A percentile compares a stretch with the other conserved stretches of the same genome.
Conservation (phyloP, 2,113 vertebrate genomes). For the Pseudolaguvia tuberculata region DNA sequence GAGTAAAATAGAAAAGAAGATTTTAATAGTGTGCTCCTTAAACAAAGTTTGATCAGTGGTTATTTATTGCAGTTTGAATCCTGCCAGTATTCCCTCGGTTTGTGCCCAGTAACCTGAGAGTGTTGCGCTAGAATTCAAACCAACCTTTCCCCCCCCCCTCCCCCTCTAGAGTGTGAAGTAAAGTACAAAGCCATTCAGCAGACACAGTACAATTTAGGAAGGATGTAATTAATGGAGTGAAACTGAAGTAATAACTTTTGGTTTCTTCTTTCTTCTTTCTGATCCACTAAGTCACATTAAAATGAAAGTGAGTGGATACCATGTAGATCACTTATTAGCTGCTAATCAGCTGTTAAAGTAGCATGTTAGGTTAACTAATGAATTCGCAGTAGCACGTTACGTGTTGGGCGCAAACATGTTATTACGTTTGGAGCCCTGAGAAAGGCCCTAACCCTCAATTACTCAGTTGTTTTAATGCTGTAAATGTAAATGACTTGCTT, state of each 20-base stretch:
- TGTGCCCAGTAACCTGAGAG: slow-evolving; percentile 30
- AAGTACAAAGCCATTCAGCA: slow-evolving; percentile 33
- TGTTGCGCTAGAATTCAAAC: slow-evolving; percentile 17
- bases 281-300: no score
- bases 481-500: no score
- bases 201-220: slow-evolving; percentile 42
- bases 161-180: slow-evolving; percentile 6
- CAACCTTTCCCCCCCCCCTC: no score
- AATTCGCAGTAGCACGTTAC: no score
- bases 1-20: slow-evolving; percentile 25
- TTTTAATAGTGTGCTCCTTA: slow-evolving; percentile 20
- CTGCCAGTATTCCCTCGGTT: slow-evolving; percentile 11
- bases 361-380: no score
- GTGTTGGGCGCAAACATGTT: no score
- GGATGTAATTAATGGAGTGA: slow-evolving; percentile 2
- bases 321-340: neutral
- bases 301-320: neutral
- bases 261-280: neutral
- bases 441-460: no score
- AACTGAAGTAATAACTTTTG: neutral
- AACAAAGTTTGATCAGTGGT: slow-evolving; percentile 30
- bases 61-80: slow-evolving; percentile 37
- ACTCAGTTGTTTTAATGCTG: no score
- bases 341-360: neutral
- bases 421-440: no score